phyloP scores from a whole-genome alignment of 1,140 invertebrate genomes.

The Bactericera cockerelli region DNA sequence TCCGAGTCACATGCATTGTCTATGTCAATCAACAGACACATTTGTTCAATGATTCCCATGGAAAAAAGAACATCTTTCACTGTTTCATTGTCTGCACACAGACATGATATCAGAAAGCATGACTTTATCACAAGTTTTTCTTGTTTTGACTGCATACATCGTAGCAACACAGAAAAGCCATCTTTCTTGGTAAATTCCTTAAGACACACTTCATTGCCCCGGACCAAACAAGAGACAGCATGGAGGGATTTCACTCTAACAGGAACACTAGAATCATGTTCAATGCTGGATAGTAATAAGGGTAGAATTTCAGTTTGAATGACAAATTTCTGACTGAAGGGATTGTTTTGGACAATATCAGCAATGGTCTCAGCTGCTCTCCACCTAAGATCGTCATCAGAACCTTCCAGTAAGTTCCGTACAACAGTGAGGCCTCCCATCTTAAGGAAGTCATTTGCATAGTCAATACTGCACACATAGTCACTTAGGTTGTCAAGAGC shows the following conservation, averaged over 20 bases:
- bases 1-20: background rate
- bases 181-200: slow-evolving; percentile 14
- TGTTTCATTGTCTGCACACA: background rate
- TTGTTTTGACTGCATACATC: slow-evolving; percentile 10
- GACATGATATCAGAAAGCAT: background rate
- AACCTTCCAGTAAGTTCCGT: slow-evolving; percentile 9
- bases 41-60: background rate
- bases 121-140: slow-evolving; percentile 14
- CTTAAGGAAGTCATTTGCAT: slow-evolving; percentile 18
- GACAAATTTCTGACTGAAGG: slow-evolving; percentile 12
- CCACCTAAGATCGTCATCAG: slow-evolving; percentile 12
- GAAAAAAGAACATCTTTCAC: background rate
- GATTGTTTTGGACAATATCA: slow-evolving; percentile 16
- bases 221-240: slow-evolving; percentile 17
- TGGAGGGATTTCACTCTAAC: slow-evolving; percentile 15
- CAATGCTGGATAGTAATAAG: slow-evolving; percentile 3
- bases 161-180: slow-evolving; percentile 15
- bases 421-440: slow-evolving; percentile 15
- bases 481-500: slow-evolving; percentile 15
- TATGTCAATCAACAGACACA: background rate
- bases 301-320: slow-evolving; percentile 8
- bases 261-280: slow-evolving; percentile 9
- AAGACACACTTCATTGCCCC: slow-evolving; percentile 10
- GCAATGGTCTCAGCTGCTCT: slow-evolving; percentile 16
- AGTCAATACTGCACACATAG: slow-evolving; percentile 16